Conservation (phyloP, 2,797 vertebrate species). For the Huso huso region DNA sequence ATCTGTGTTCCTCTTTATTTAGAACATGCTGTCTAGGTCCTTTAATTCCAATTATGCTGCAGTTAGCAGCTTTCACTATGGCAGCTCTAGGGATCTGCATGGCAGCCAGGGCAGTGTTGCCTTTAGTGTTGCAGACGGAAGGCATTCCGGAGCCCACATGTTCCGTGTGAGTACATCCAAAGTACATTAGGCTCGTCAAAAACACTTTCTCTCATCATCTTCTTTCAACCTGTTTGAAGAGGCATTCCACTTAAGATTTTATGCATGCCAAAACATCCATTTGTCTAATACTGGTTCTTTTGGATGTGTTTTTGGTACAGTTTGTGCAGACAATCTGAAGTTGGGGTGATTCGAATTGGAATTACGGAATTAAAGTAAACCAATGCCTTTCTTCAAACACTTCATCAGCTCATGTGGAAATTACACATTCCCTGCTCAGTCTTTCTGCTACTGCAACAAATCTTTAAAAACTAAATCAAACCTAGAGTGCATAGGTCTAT, state of each 20-base stretch:
- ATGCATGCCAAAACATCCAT: too few relatives aligned
- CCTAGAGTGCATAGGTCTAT: too few relatives aligned
- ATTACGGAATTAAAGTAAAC: too few relatives aligned
- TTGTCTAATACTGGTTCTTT: too few relatives aligned
- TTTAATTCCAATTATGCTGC: conserved; percentile 86
- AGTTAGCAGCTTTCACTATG: conserved; percentile 80
- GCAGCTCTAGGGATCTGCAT: conserved; percentile 92
- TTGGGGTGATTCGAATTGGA: too few relatives aligned
- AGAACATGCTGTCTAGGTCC: conserved; percentile 94
- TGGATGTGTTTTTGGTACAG: too few relatives aligned
- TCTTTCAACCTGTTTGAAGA: neutral
- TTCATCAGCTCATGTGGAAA: too few relatives aligned
- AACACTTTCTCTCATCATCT: neutral
- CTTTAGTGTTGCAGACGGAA: conserved; percentile 81
- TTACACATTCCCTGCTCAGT: too few relatives aligned
- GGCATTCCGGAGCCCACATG: conserved; percentile 75
- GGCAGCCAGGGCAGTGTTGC: conserved; percentile 90
- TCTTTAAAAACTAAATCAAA: too few relatives aligned
- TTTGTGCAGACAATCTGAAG: too few relatives aligned
- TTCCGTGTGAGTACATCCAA: conserved; percentile 82
- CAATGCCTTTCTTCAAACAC: too few relatives aligned
- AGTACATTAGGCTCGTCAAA: conserved; percentile 31
- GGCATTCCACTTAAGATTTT: neutral
- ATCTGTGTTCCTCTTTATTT: conserved; percentile 74
- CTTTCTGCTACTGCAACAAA: too few relatives aligned